These are phyloP conservation scores for Salarias fasciatus DNA, from an alignment of 2,797 vertebrate genomes.

Conservation along the genomic window DNA sequence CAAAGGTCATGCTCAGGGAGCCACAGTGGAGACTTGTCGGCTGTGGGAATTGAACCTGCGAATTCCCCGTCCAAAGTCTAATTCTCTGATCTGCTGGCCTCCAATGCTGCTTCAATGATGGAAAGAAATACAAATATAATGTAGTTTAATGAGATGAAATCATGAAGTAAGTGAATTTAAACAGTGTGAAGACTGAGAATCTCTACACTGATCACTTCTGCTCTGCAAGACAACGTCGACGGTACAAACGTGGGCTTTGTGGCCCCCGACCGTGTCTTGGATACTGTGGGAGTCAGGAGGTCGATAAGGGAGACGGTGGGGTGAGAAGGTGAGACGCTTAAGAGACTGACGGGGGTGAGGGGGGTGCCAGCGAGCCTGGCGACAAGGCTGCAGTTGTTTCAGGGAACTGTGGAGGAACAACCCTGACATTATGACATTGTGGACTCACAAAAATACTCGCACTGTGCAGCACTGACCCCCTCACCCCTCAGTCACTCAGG, in stretches of 20 bases:
- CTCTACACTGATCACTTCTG: too few relatives aligned
- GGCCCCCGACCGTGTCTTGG: conserved; percentile 60
- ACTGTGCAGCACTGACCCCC: conserved; percentile 43
- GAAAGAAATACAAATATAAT: too few relatives aligned
- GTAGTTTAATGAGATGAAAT: too few relatives aligned
- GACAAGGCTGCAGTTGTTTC: conserved; percentile 81
- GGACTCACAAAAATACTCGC: conserved; percentile 50
- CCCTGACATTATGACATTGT: conserved; percentile 73
- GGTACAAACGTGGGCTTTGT: conserved; percentile 82
- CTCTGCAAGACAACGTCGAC: too few relatives aligned
- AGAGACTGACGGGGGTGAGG: conserved; percentile 22
- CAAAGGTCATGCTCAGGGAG: too few relatives aligned
- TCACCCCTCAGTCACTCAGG: conserved; percentile 41
- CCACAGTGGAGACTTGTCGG: too few relatives aligned
- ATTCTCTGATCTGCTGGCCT: too few relatives aligned
- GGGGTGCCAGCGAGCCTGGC: conserved; percentile 23
- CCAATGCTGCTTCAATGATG: too few relatives aligned
- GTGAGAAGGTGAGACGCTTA: conserved; percentile 65
- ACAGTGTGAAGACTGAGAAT: too few relatives aligned
- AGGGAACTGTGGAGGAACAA: conserved; percentile 65
- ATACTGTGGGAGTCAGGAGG: conserved; percentile 75
- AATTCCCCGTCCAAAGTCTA: too few relatives aligned
- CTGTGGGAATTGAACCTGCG: too few relatives aligned
- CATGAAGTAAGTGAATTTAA: too few relatives aligned
- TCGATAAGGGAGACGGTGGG: conserved; percentile 73